phyloP scores from a whole-genome alignment of 2,113 vertebrate genomes.

The Rhinichthys klamathensis region DNA sequence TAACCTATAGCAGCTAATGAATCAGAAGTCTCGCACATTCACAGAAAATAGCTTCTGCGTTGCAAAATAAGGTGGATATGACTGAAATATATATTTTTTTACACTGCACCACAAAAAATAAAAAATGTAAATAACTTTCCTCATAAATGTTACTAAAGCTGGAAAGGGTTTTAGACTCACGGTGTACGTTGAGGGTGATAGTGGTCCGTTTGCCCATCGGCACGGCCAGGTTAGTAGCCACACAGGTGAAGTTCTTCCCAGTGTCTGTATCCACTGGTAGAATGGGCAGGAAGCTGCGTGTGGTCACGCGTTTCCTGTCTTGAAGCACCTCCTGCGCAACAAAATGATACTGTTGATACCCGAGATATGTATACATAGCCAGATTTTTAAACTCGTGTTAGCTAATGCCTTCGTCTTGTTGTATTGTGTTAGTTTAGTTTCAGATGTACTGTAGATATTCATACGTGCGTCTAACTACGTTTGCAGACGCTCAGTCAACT shows the following conservation, averaged over 20 bases:
- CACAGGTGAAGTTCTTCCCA: conserved; percentile 86
- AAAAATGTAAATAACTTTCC: not conserved
- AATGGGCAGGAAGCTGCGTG: conserved; percentile 85
- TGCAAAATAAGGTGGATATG: not conserved
- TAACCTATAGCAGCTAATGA: too few species aligned
- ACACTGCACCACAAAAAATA: not conserved
- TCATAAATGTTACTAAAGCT: not conserved
- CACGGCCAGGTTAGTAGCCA: conserved; percentile 83
- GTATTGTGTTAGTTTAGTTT: too few species aligned
- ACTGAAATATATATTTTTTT: not conserved
- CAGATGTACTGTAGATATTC: too few species aligned
- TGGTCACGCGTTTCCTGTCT: conserved; percentile 90
- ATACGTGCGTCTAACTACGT: too few species aligned
- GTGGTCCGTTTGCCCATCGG: conserved; percentile 85
- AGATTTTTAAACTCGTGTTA: too few species aligned
- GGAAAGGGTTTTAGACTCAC: conserved; percentile 73
- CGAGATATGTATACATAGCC: too few species aligned
- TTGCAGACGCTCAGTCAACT: too few species aligned
- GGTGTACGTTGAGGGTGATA: conserved; percentile 89
- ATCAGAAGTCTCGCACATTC: too few species aligned
- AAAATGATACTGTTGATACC: not conserved
- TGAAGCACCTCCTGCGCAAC: conserved; percentile 81
- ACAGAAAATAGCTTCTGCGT: too few species aligned
- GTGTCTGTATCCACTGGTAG: conserved; percentile 88
- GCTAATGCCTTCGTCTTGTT: too few species aligned